Evolutionary conservation across 2,113 vertebrate species (phyloP).

Genomic region (Centropus bengalensis): DNA sequence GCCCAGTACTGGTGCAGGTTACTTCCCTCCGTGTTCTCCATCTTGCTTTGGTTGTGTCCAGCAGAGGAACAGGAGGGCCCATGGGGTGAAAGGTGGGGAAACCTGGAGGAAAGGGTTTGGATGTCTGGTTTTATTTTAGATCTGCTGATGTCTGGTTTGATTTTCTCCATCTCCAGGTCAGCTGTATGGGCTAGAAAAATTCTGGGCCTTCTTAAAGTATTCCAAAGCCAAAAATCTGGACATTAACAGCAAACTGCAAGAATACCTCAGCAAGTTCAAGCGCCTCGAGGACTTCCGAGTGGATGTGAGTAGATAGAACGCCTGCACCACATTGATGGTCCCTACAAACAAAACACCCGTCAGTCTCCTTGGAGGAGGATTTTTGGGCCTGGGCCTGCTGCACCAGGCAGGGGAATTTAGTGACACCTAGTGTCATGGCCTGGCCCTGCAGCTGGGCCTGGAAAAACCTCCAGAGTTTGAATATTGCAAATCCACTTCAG

Average conservation of each 20-base stretch:
- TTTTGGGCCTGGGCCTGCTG: rapidly evolving
- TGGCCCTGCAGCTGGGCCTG: background rate
- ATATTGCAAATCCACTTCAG: background rate
- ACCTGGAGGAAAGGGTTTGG: background rate
- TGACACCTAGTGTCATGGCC: conserved; percentile 7
- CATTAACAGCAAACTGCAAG: conserved; percentile 94
- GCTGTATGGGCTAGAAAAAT: conserved; percentile 98
- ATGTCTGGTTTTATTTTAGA: background rate
- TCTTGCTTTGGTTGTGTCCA: background rate
- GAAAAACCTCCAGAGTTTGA: background rate
- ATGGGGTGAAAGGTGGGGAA: background rate
- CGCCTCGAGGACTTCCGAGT: conserved; percentile 98
- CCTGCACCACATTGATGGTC: background rate
- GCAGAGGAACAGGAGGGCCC: background rate
- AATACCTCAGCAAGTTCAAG: conserved; percentile 93
- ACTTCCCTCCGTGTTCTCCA: background rate
- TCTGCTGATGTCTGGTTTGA: background rate
- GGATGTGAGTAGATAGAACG: conserved; percentile 83
- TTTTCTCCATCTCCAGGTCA: conserved; percentile 80
- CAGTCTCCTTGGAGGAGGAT: background rate
- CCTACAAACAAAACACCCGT: background rate
- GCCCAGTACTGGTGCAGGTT: background rate
- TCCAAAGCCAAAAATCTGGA: conserved; percentile 97
- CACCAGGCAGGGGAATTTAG: background rate
- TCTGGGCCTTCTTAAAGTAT: conserved; percentile 99